phyloP scores from a whole-genome alignment of 2,113 vertebrate species.

The Fukomys damarensis region DNA sequence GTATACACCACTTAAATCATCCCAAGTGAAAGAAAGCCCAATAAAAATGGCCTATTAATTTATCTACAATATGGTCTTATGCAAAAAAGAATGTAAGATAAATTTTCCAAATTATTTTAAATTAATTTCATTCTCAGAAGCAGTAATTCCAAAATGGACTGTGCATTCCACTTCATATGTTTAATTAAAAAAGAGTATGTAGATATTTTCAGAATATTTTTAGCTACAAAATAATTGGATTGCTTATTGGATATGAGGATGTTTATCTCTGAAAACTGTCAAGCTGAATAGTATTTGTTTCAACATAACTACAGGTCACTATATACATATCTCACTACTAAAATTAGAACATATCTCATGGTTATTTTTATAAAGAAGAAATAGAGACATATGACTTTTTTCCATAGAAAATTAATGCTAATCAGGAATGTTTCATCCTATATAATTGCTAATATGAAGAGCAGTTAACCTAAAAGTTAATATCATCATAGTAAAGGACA shows the following conservation, averaged over 20 bases:
- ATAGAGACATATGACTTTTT: background rate
- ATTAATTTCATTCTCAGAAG: conserved; percentile 62
- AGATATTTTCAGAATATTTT: background rate
- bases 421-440: background rate
- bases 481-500: background rate
- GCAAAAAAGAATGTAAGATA: conserved; percentile 17
- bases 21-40: background rate
- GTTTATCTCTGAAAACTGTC: background rate
- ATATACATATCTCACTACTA: background rate
- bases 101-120: conserved; percentile 34
- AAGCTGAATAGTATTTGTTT: conserved; percentile 25
- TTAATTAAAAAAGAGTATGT: background rate
- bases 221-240: background rate
- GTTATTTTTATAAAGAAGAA: conserved; percentile 42
- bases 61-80: conserved; percentile 32
- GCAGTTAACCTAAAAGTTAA: background rate
- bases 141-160: background rate
- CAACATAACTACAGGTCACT: background rate
- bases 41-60: conserved; percentile 45
- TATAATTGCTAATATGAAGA: background rate
- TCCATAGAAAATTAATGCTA: background rate
- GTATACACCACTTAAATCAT: conserved; percentile 57
- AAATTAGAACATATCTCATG: conserved; percentile 5
- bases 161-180: background rate
- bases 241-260: background rate